Conservation (phyloP, 1,140 invertebrate species). For the Ptiloglossa arizonensis region DNA sequence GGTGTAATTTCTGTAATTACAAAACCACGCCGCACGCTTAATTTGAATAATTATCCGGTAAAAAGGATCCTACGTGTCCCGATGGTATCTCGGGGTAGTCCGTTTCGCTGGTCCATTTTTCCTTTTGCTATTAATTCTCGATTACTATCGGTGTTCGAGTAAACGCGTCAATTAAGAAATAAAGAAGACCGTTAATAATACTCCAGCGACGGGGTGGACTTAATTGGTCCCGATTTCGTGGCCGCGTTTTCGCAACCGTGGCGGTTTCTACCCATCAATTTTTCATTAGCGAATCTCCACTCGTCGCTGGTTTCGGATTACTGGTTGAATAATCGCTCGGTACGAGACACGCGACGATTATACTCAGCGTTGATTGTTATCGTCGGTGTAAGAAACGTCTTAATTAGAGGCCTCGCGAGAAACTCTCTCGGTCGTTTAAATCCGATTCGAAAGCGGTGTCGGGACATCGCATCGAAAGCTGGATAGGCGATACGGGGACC, state of each 20-base stretch:
- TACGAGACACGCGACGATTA: not conserved
- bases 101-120: not conserved
- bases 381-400: not conserved
- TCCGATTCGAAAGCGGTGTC: too few relatives aligned
- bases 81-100: constrained; percentile 33
- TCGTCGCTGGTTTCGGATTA: not conserved
- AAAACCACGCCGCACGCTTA: not conserved
- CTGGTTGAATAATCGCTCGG: not conserved
- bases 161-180: constrained; percentile 39
- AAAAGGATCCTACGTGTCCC: constrained; percentile 21
- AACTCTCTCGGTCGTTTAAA: too few relatives aligned
- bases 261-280: not conserved
- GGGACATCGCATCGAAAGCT: not conserved
- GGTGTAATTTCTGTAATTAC: constrained; percentile 21
- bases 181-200: not conserved
- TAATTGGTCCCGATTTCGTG: constrained; percentile 7
- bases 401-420: too few relatives aligned
- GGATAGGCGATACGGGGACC: not conserved
- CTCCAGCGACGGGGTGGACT: not conserved
- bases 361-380: too few relatives aligned
- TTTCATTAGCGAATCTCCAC: not conserved
- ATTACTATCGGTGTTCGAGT: constrained; percentile 21
- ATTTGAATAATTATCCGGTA: constrained; percentile 33
- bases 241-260: not conserved
- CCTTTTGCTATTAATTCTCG: constrained; percentile 10